phyloP scores from a whole-genome alignment of 53 echinoderm and acorn worm genomes.

The Antedon mediterranea region DNA sequence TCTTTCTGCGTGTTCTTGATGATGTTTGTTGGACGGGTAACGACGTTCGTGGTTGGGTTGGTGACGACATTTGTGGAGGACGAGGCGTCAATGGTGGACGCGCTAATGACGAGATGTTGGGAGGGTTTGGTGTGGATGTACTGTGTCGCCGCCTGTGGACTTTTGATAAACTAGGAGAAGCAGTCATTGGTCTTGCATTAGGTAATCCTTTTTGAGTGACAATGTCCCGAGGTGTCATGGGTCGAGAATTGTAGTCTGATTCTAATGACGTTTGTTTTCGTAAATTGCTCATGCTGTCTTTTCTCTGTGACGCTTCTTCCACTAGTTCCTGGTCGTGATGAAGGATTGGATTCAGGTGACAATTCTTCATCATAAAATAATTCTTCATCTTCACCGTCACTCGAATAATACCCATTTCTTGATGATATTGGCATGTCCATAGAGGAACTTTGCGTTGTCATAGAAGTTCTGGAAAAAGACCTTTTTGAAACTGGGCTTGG shows the following conservation, averaged over 20 bases:
- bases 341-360: background rate
- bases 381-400: constrained; percentile 4
- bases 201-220: background rate
- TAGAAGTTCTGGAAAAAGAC: background rate
- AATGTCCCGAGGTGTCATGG: background rate
- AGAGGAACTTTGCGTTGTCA: background rate
- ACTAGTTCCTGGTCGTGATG: constrained; percentile 3
- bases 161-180: background rate
- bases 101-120: constrained; percentile 3
- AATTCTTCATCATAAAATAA: background rate
- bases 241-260: background rate
- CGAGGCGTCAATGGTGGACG: constrained; percentile 18
- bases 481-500: background rate
- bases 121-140: constrained; percentile 3
- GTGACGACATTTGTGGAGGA: constrained; percentile 17
- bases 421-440: background rate
- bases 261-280: constrained; percentile 8
- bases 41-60: background rate
- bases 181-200: background rate
- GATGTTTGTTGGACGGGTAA: constrained; percentile 4
- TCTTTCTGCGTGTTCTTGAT: constrained; percentile 34
- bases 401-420: background rate
- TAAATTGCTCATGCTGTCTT: constrained; percentile 25
- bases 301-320: constrained; percentile 20
- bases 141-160: background rate